Percentiles rank a stretch among this genome's conserved stretches.
These are phyloP conservation scores for Zhuqinia jingwanae DNA, from an alignment of 2,888 invertebrate species.

Conservation along the genomic window DNA sequence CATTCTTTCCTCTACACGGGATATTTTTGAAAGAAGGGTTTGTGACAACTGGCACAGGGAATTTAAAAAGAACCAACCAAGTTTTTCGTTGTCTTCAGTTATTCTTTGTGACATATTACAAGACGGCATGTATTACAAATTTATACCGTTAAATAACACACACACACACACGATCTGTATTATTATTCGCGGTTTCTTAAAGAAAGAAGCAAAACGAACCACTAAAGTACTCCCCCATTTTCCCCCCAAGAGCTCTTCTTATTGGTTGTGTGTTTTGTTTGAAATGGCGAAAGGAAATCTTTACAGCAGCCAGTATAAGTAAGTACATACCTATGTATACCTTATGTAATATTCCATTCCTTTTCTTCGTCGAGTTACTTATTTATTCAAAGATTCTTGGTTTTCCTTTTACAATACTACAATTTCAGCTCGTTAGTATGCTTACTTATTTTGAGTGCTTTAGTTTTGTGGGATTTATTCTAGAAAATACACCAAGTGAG, in stretches of 20 bases:
- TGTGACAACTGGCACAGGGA: no score
- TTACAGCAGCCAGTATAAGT: no score
- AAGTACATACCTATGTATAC: no score
- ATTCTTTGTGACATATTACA: conserved; percentile 42
- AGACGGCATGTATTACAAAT: conserved; percentile 42
- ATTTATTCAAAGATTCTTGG: conserved; percentile 40
- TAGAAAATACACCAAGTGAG: no score
- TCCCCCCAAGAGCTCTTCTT: not conserved
- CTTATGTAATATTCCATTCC: no score
- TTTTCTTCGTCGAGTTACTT: no score
- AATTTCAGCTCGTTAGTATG: conserved; percentile 28
- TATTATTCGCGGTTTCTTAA: conserved; percentile 11
- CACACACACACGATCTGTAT: conserved; percentile 38
- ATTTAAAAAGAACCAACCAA: conserved; percentile 40
- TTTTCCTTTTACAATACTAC: conserved; percentile 19
- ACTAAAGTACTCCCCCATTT: not conserved
- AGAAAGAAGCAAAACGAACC: not conserved
- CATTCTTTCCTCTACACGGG: conserved; percentile 9
- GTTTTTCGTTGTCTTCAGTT: conserved; percentile 14
- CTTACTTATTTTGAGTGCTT: not conserved
- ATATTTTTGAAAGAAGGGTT: no score
- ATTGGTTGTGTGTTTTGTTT: conserved; percentile 24
- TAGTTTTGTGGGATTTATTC: not conserved
- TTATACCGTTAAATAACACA: conserved; percentile 48
- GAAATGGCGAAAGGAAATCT: no score